Evolutionary conservation across 2,797 vertebrate species (phyloP).

Genomic region (Melanotaenia nigrans): DNA sequence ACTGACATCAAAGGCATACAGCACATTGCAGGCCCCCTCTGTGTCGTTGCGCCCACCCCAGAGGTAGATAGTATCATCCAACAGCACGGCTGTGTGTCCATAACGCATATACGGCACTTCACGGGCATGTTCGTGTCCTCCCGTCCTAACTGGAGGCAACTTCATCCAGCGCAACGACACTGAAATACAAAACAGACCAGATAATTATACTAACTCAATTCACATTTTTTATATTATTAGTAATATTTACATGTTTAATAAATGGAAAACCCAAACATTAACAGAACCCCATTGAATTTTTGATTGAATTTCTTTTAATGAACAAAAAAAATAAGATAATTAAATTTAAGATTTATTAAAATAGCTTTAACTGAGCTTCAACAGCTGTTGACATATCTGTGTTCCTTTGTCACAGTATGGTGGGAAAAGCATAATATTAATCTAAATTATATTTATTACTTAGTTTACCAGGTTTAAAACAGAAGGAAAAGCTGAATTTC

Average conservation of each 20-base stretch:
- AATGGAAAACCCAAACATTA: neutral
- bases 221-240: neutral
- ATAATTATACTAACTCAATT: neutral
- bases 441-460: neutral
- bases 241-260: neutral
- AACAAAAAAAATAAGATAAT: neutral
- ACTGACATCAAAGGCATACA: slow-evolving; percentile 98
- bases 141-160: slow-evolving; percentile 90
- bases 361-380: neutral
- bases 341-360: neutral
- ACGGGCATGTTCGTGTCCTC: slow-evolving; percentile 86
- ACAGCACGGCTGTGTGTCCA: slow-evolving; percentile 96
- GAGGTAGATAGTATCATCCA: slow-evolving; percentile 95
- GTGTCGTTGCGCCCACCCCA: slow-evolving; percentile 99
- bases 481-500: neutral
- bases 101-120: slow-evolving; percentile 99
- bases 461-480: neutral
- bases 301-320: neutral
- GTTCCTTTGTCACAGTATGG: neutral
- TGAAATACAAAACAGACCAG: slow-evolving; percentile 60
- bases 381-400: neutral
- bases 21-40: slow-evolving; percentile 96
- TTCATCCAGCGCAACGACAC: slow-evolving; percentile 98
- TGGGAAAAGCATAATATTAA: neutral
- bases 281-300: neutral